Evolutionary conservation across 2,888 invertebrate genomes (phyloP), one percentile per base, ranked within the genome.

Genomic region (Drosophila pseudotakahashii): DNA sequence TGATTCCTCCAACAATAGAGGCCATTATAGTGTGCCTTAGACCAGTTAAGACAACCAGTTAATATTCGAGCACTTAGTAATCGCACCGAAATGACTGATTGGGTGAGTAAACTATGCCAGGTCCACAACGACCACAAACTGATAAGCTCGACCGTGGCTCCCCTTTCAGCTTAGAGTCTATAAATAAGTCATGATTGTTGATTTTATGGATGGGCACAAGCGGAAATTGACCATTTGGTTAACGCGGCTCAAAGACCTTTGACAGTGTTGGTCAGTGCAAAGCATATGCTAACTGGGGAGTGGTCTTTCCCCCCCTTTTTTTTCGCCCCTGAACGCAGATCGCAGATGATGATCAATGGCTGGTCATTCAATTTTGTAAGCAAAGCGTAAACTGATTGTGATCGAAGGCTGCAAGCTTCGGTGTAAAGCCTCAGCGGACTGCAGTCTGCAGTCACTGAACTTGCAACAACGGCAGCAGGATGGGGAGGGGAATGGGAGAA

Each of bases 351-450:
- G 79, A 83, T 85, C 82, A 81, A 83, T 83, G 82, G 75, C 70
- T 76, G 82, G 77, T 72, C 81, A 81, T 84, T 82, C 88, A 84
- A 81, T 88, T 83, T 76, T 71, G 85, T 70, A 60, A 60, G 69
- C 73, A 77, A 81, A 86, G 80, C 83, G 70, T 82, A 72, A 86
- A 85, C 88, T 82, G 88, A 88, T 88, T 83, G 86, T 85, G 86
- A 85, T 86, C 78, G 78, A 72, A 63, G 69, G 66, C 57, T 71
- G 66, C 59, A 51, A 55, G 61, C 55, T 45, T 26, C 44, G 57
- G 57, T 50, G 54, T 39, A 36, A 64, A 36, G 39, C 39, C 52
- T 23, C 42, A 32, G 34, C 60, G 45, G 60, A 59, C 42, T 37
- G 71, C 70, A 44, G 52, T 26, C 73, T 48, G 75, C 76, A 75